Evolutionary conservation across 2,797 vertebrate species (phyloP).

Genomic region (Muraenolepis orangiensis): DNA sequence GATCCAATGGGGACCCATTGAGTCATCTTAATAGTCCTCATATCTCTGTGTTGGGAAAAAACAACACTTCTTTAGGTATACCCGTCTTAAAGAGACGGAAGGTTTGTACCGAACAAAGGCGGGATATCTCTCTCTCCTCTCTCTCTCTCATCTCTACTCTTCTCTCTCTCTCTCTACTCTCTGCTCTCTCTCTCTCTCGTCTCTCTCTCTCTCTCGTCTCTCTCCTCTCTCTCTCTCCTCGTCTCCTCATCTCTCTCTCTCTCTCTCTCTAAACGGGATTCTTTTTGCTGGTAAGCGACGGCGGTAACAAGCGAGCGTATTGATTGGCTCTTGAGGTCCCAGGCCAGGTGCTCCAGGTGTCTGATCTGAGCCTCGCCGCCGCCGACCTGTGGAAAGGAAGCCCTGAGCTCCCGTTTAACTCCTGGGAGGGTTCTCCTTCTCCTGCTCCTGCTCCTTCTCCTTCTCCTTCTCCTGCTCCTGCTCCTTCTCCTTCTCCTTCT

Average conservation of each 20-base stretch:
- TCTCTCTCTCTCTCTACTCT: too few species aligned
- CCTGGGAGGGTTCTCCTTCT: too few species aligned
- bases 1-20: conserved; percentile 88
- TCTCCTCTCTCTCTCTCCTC: too few species aligned
- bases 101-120: neutral
- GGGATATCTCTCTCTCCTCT: too few species aligned
- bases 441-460: too few species aligned
- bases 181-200: too few species aligned
- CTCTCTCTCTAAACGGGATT: too few species aligned
- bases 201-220: too few species aligned
- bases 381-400: neutral
- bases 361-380: neutral
- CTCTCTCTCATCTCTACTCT: too few species aligned
- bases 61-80: too few species aligned
- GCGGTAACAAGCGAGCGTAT: neutral
- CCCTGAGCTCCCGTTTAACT: neutral
- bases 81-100: too few species aligned
- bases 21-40: conserved; percentile 89
- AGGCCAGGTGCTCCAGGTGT: neutral
- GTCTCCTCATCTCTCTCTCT: too few species aligned
- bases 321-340: neutral
- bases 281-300: neutral
- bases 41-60: conserved; percentile 81
- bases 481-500: neutral
- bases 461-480: neutral